Conservation (phyloP, 2,888 invertebrate genomes). For the Aphelenchoides bicaudatus region DNA sequence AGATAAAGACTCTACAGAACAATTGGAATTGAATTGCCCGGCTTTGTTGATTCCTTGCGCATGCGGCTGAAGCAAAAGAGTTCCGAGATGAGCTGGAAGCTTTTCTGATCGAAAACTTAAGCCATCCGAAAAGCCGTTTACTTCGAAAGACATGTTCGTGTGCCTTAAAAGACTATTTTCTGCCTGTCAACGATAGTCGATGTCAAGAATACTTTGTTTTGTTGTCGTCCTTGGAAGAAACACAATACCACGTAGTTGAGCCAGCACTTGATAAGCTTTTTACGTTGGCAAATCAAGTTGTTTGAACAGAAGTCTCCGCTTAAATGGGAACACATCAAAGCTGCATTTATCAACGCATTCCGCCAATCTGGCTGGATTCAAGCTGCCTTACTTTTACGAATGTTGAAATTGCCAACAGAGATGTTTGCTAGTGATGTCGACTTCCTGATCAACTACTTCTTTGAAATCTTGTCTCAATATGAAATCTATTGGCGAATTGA, state of each 20-base stretch:
- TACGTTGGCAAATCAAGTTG: not conserved
- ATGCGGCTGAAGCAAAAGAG: not conserved
- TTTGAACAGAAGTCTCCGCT: not conserved
- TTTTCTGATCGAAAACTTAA: not conserved
- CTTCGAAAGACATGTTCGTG: constrained; percentile 11
- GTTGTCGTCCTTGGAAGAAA: constrained; percentile 13
- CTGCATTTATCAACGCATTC: not conserved
- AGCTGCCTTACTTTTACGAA: not conserved
- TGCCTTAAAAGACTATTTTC: not conserved
- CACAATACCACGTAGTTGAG: constrained; percentile 18
- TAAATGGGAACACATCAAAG: constrained; percentile 3
- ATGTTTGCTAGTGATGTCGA: not conserved
- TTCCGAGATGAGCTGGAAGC: not conserved
- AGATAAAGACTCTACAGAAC: not conserved
- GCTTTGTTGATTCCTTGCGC: constrained; percentile 2
- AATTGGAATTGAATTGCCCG: not conserved
- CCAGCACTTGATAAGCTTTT: constrained; percentile 9
- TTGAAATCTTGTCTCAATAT: constrained; percentile 1
- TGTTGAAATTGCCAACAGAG: not conserved
- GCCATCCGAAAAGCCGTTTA: not conserved
- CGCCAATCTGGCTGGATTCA: constrained; percentile 13
- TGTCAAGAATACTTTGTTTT: not conserved
- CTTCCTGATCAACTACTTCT: constrained; percentile 12
- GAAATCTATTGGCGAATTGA: constrained; percentile 12
- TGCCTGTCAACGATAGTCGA: not conserved